A percentile compares a stretch with the other conserved stretches of the same genome.
Conservation (phyloP, 2,797 vertebrate species). For the Sebastes minor region DNA sequence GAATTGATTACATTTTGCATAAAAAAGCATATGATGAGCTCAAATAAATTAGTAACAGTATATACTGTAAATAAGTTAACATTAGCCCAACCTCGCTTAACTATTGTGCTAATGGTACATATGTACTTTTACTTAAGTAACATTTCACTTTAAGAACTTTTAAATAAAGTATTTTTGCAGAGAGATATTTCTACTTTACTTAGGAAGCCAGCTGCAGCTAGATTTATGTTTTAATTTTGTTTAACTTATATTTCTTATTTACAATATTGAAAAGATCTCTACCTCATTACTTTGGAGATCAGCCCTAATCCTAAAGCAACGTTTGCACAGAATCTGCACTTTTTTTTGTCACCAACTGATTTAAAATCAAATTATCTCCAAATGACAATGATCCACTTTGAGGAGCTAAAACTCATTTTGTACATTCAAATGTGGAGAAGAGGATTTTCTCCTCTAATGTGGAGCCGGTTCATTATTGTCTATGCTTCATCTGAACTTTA, state of each 20-base stretch:
- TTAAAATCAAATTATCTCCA: slow-evolving; percentile 13
- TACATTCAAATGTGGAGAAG: slow-evolving; percentile 1
- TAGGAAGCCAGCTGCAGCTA: background rate
- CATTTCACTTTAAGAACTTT: background rate
- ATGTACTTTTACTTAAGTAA: background rate
- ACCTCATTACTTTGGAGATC: slow-evolving; percentile 17
- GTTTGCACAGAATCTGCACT: slow-evolving; percentile 6
- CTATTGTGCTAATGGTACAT: background rate
- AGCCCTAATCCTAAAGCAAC: slow-evolving; percentile 13
- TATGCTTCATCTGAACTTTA: background rate
- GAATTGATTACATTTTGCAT: too few relatives aligned
- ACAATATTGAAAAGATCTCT: background rate
- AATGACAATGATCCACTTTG: background rate
- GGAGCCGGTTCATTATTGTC: background rate
- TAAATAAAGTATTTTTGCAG: background rate
- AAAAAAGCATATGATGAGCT: too few relatives aligned
- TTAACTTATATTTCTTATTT: slow-evolving; percentile 2
- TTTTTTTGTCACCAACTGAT: background rate
- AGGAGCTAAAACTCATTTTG: background rate
- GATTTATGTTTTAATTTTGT: background rate
- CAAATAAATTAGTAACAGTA: too few relatives aligned
- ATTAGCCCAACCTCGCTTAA: too few relatives aligned
- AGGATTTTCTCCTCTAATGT: background rate
- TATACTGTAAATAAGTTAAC: too few relatives aligned
- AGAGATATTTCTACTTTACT: background rate